Percentiles rank a stretch among this genome's conserved stretches.
Conservation (phyloP, 92 coral and sea anemone genomes). For the Blastomussa wellsi region DNA sequence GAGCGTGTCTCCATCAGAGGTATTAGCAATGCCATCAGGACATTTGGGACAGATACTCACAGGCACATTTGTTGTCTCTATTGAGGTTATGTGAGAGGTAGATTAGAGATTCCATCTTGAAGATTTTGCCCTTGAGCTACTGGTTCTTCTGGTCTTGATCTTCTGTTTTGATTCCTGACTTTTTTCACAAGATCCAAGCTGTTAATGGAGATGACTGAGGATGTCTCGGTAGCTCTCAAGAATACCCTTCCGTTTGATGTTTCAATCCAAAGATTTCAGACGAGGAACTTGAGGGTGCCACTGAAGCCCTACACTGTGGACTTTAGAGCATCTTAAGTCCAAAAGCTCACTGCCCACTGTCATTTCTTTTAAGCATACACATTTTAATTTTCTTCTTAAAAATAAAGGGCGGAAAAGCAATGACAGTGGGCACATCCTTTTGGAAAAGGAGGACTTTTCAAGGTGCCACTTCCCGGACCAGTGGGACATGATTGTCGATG, state of each 20-base stretch:
- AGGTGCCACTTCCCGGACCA: constrained; percentile 23
- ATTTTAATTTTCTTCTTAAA: constrained; percentile 19
- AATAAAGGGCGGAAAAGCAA: constrained; percentile 28
- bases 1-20: too few species aligned
- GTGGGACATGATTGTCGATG: constrained; percentile 42
- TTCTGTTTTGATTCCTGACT: too few species aligned
- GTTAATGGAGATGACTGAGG: too few species aligned
- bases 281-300: not conserved
- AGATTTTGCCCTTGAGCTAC: too few species aligned
- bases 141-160: too few species aligned
- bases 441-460: constrained; percentile 22
- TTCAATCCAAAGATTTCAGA: constrained; percentile 12
- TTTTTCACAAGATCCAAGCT: too few species aligned
- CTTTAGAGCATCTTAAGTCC: constrained; percentile 33
- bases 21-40: too few species aligned
- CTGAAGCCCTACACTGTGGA: constrained; percentile 24
- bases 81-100: too few species aligned
- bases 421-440: constrained; percentile 22
- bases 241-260: not conserved
- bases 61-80: too few species aligned
- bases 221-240: too few species aligned
- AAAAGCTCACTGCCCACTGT: constrained; percentile 23
- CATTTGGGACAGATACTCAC: too few species aligned
- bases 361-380: constrained; percentile 24
- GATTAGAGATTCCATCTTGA: too few species aligned